phyloP scores from a whole-genome alignment of 2,797 vertebrate species.

The Crocidura indochinensis region DNA sequence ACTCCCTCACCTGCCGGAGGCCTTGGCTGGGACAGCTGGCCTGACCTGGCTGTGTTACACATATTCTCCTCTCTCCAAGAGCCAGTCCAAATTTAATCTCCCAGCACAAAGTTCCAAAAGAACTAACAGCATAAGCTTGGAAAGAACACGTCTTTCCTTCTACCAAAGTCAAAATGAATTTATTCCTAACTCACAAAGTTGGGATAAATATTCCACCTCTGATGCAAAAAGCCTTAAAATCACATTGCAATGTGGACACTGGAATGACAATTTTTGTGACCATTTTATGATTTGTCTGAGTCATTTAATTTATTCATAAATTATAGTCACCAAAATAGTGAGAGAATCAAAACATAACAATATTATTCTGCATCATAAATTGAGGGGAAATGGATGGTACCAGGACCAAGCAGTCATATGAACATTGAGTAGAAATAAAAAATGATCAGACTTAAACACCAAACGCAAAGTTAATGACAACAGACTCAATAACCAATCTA shows the following conservation, averaged over 20 bases:
- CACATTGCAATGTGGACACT: not conserved
- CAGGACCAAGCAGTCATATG: too few relatives aligned
- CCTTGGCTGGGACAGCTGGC: not conserved
- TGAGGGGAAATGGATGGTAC: too few relatives aligned
- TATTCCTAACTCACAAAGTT: not conserved
- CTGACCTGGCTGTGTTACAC: constrained; percentile 4
- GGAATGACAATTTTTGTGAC: not conserved
- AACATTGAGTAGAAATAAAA: too few relatives aligned
- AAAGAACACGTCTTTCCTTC: constrained; percentile 9
- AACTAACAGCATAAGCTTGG: constrained; percentile 1
- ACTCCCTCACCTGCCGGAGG: not conserved
- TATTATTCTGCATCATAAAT: too few relatives aligned
- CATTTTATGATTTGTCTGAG: not conserved
- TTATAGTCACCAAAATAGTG: not conserved
- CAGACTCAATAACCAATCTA: too few relatives aligned
- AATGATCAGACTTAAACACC: too few relatives aligned
- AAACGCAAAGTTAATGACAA: too few relatives aligned
- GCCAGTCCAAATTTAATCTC: not conserved
- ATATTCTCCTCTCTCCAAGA: not conserved
- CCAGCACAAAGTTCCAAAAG: not conserved
- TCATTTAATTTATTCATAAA: not conserved
- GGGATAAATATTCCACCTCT: not conserved
- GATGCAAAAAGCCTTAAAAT: not conserved
- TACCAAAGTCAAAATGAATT: not conserved
- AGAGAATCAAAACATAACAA: constrained; percentile 21